Evolutionary conservation across 2,888 invertebrate species (phyloP).

Genomic region (Leptinotarsa juncta): DNA sequence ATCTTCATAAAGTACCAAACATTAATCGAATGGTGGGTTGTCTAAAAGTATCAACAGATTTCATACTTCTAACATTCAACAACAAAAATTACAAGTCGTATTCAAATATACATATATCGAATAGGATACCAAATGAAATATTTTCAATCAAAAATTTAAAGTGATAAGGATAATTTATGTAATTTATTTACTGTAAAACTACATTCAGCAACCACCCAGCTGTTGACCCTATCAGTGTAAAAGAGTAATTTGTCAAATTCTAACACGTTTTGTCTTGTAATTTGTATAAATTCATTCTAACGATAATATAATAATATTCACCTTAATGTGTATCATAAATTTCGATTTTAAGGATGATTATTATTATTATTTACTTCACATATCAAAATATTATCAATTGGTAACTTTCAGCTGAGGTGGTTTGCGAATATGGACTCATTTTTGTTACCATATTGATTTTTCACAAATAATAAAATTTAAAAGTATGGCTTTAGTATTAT

Average conservation of each 20-base stretch:
- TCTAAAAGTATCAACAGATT: too few species aligned
- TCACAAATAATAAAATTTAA: slow-evolving; percentile 8
- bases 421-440: slow-evolving; percentile 2
- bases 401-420: background rate
- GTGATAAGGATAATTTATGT: background rate
- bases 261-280: too few species aligned
- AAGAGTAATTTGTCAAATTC: too few species aligned
- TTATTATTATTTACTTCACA: background rate
- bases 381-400: background rate
- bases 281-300: background rate
- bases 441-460: slow-evolving; percentile 14
- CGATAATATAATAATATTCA: background rate
- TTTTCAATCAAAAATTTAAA: slow-evolving; percentile 17
- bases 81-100: too few species aligned
- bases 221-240: background rate
- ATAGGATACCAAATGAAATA: slow-evolving; percentile 24
- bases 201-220: slow-evolving; percentile 3
- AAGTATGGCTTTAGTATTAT: background rate
- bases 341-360: background rate
- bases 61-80: too few species aligned
- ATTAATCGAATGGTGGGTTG: too few species aligned
- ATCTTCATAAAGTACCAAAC: too few species aligned
- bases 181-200: slow-evolving; percentile 24
- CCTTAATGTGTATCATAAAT: background rate
- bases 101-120: slow-evolving; percentile 8